Conservation (phyloP, 1,140 invertebrate species). For the Cyrtorhinus lividipennis region DNA sequence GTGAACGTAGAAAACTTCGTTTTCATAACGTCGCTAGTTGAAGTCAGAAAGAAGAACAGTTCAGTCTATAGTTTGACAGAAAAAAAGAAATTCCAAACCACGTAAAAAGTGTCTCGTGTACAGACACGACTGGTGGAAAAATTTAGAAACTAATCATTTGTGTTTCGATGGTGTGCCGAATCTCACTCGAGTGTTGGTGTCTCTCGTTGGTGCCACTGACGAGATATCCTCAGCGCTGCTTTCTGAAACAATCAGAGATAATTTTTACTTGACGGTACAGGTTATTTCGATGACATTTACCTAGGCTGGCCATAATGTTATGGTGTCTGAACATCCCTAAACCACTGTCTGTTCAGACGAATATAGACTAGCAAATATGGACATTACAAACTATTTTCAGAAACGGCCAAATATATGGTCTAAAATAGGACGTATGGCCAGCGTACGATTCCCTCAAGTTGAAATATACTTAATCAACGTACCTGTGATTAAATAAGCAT, state of each 20-base stretch:
- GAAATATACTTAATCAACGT: not conserved
- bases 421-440: not conserved
- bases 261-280: too few species aligned
- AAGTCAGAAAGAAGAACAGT: conserved; percentile 13
- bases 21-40: not conserved
- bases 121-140: conserved; percentile 13
- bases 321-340: too few species aligned
- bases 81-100: too few species aligned
- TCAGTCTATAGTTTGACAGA: conserved; percentile 18
- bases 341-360: not conserved
- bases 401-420: not conserved
- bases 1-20: not conserved
- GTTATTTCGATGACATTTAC: too few species aligned
- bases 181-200: not conserved
- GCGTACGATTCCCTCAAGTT: not conserved
- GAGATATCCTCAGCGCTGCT: not conserved
- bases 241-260: not conserved
- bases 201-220: too few species aligned
- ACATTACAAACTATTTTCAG: not conserved
- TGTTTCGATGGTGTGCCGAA: not conserved
- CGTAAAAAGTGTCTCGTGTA: too few species aligned
- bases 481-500: conserved; percentile 2
- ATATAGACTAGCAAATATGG: not conserved
- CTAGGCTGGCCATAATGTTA: too few species aligned
- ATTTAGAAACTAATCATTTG: conserved; percentile 8